A percentile compares a stretch with the other conserved stretches of the same genome.
Conservation (phyloP, 2,888 invertebrate genomes). For the Stenodema calcarata region DNA sequence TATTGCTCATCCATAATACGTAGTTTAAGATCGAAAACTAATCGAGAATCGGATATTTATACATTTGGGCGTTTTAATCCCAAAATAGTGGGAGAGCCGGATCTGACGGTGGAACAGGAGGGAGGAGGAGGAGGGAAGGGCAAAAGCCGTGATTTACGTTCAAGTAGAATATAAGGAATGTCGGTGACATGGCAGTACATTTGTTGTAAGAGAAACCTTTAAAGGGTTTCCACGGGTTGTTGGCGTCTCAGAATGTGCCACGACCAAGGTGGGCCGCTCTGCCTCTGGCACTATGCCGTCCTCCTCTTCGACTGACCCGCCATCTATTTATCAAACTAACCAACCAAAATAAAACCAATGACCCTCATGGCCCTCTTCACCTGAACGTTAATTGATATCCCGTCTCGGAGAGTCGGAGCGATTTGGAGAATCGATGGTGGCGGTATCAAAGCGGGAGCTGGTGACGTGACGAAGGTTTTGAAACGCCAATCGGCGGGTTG, state of each 20-base stretch:
- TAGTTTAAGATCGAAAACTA: too few relatives aligned
- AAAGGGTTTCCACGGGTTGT: neutral
- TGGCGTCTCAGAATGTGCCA: conserved; percentile 6
- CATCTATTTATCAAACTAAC: conserved; percentile 17
- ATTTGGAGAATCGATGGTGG: neutral
- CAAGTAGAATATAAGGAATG: neutral
- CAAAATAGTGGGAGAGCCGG: neutral
- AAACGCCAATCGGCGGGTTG: neutral
- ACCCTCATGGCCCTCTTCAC: neutral
- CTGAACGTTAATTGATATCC: neutral
- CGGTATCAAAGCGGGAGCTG: neutral
- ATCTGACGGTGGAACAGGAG: neutral
- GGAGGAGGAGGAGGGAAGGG: neutral
- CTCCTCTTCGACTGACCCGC: neutral
- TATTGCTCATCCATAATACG: too few relatives aligned
- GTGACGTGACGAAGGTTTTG: neutral
- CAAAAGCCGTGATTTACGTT: conserved; percentile 13
- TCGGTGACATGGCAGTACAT: conserved; percentile 5
- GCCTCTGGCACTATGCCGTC: conserved; percentile 2
- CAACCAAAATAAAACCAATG: conserved; percentile 8
- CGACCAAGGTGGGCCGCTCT: conserved; percentile 6
- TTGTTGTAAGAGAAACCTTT: neutral
- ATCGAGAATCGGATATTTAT: neutral
- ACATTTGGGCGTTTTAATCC: neutral
- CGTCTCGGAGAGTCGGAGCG: neutral